Percentiles rank a stretch among this genome's conserved stretches.
Evolutionary conservation across 2,888 invertebrate genomes (phyloP).

Genomic region (Rugalucina vietnamica): DNA sequence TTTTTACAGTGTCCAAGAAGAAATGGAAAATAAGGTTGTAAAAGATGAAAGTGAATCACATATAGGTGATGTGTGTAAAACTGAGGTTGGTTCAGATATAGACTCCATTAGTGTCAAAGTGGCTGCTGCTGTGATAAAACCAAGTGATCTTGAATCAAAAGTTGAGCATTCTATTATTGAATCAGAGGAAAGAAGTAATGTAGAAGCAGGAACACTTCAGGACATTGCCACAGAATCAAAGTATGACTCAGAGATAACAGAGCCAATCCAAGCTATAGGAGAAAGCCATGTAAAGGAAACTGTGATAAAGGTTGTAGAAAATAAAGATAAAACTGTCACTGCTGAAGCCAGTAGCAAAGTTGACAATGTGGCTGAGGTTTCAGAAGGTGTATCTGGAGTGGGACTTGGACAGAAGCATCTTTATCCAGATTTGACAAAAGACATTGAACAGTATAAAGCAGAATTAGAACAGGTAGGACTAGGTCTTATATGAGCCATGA

Average conservation of each 20-base stretch:
- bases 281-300: neutral
- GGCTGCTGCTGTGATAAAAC: neutral
- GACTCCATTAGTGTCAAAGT: neutral
- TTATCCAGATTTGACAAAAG: conserved; percentile 12
- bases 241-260: neutral
- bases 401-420: neutral
- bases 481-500: no score
- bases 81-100: neutral
- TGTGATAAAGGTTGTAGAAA: neutral
- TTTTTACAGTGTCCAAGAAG: neutral
- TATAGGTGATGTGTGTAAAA: neutral
- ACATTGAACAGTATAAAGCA: neutral
- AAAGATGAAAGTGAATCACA: neutral
- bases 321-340: neutral
- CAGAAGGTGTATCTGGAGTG: neutral
- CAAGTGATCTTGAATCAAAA: neutral
- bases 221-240: neutral
- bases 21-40: neutral
- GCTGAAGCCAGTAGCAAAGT: neutral
- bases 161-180: neutral
- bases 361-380: neutral
- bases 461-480: conserved; percentile 1
- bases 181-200: neutral
- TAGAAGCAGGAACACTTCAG: neutral
- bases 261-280: neutral